These are phyloP conservation scores for Cherax destructor DNA, from an alignment of 1,140 invertebrate genomes.

Conservation along the genomic window DNA sequence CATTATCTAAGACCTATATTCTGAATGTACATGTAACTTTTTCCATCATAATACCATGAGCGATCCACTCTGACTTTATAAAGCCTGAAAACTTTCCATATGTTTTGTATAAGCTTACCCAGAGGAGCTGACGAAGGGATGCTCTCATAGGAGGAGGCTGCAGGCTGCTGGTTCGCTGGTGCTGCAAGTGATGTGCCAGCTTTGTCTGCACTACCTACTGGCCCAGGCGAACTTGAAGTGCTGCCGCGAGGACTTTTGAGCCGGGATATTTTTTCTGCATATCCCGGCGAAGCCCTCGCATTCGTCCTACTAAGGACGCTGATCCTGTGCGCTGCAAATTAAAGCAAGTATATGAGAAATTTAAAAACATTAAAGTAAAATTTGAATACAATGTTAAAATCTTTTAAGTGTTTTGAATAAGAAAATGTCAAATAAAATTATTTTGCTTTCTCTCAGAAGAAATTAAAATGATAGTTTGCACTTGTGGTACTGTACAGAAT, in stretches of 20 bases:
- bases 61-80: too few relatives aligned
- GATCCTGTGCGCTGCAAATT: conserved; percentile 73
- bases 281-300: conserved; percentile 83
- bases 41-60: too few relatives aligned
- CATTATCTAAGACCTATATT: too few relatives aligned
- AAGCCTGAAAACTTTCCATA: too few relatives aligned
- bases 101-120: conserved; percentile 10
- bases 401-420: too few relatives aligned
- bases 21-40: too few relatives aligned
- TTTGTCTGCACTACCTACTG: not conserved
- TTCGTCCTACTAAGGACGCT: conserved; percentile 82
- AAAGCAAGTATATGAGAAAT: not conserved
- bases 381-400: not conserved
- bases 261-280: conserved; percentile 85
- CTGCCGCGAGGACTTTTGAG: conserved; percentile 74
- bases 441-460: too few relatives aligned
- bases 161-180: conserved; percentile 5
- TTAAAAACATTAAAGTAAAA: not conserved
- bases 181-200: not conserved
- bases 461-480: too few relatives aligned
- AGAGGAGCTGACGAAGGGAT: conserved; percentile 41
- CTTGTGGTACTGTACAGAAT: too few relatives aligned
- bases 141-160: conserved; percentile 49
- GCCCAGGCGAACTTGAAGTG: conserved; percentile 60
- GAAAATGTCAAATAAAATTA: too few relatives aligned